Evolutionary conservation across 1,140 invertebrate species (phyloP).

Genomic region (Eriocheir sinensis): DNA sequence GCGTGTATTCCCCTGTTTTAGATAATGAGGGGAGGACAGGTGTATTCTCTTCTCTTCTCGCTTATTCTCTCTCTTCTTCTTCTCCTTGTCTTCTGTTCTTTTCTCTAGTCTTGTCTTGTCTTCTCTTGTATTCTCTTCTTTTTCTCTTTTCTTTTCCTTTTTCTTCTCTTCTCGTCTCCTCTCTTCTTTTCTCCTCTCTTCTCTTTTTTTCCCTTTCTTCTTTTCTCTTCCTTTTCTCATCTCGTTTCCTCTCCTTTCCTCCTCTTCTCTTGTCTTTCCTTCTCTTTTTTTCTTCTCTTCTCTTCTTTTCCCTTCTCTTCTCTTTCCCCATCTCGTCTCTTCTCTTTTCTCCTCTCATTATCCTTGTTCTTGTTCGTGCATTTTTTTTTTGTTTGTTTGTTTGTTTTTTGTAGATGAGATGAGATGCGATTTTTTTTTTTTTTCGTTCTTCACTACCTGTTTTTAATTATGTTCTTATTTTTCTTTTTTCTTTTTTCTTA

Average conservation of each 20-base stretch:
- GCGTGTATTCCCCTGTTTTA: too few relatives aligned
- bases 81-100: too few relatives aligned
- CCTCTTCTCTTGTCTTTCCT: neutral
- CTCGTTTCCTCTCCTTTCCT: neutral
- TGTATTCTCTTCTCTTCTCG: too few relatives aligned
- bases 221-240: slow-evolving; percentile 1
- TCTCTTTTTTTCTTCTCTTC: neutral
- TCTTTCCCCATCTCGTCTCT: neutral
- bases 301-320: neutral
- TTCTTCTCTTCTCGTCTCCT: neutral
- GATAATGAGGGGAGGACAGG: too few relatives aligned
- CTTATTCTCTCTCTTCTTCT: too few relatives aligned
- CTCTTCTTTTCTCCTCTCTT: neutral
- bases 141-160: neutral
- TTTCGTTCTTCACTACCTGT: neutral
- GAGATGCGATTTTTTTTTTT: too few relatives aligned
- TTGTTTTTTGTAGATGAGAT: too few relatives aligned
- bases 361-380: neutral
- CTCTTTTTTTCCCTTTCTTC: neutral
- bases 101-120: too few relatives aligned
- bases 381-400: too few relatives aligned
- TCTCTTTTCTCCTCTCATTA: neutral
- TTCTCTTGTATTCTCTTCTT: too few relatives aligned
- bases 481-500: too few relatives aligned
- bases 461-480: too few relatives aligned